Percentiles rank a stretch among this genome's conserved stretches.
Conservation (phyloP, 2,113 vertebrate genomes). For the Galemys pyrenaicus region DNA sequence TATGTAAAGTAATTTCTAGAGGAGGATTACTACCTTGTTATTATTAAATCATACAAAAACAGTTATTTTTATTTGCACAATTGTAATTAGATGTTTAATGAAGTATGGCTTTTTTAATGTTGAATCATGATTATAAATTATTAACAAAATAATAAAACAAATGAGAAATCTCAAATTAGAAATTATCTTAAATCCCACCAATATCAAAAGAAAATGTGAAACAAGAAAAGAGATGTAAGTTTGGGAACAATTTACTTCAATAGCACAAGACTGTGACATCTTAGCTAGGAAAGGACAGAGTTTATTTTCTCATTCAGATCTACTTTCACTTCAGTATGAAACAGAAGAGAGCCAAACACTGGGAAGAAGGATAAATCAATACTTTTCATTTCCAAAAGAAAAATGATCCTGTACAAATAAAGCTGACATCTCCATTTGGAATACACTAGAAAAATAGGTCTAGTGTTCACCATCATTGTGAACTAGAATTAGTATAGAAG, state of each 20-base stretch:
- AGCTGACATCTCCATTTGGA: not conserved
- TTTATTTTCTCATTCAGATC: constrained; percentile 48
- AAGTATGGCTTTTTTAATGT: not conserved
- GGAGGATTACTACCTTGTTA: not conserved
- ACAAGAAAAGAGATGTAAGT: not conserved
- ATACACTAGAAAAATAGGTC: constrained; percentile 3
- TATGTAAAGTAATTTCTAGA: not conserved
- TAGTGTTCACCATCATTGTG: not conserved
- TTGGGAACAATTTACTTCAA: constrained; percentile 47
- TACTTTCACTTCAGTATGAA: constrained; percentile 58
- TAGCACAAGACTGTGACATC: not conserved
- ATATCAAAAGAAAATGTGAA: not conserved
- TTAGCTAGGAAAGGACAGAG: not conserved
- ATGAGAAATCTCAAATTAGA: not conserved
- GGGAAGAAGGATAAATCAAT: constrained; percentile 48
- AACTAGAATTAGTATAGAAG: too few species aligned
- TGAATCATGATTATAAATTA: not conserved
- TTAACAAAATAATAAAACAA: not conserved
- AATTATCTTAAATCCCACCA: not conserved
- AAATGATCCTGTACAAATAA: constrained; percentile 52
- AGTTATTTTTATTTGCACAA: not conserved
- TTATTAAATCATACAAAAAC: not conserved
- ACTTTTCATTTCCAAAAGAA: constrained; percentile 59
- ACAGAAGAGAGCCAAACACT: not conserved
- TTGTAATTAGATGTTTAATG: not conserved